These are phyloP conservation scores for Caenorhabditis angaria DNA, from an alignment of 2,888 invertebrate species.

Conservation along the genomic window DNA sequence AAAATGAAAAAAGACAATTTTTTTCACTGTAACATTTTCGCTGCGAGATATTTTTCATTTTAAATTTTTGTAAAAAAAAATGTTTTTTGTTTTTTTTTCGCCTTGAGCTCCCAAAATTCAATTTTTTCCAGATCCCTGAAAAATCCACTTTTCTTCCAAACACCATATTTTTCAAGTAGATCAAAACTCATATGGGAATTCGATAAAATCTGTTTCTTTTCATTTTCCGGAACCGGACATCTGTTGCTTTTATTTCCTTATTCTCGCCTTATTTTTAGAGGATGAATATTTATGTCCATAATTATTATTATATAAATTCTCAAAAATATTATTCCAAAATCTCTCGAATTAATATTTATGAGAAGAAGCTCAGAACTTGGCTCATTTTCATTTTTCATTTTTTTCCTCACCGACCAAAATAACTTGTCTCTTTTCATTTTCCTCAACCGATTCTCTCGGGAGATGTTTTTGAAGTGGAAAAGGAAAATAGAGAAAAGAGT, in stretches of 20 bases:
- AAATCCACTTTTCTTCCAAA: background rate
- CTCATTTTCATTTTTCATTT: background rate
- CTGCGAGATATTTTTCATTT: too few species aligned
- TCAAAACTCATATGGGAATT: background rate
- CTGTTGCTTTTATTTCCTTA: conserved; percentile 3
- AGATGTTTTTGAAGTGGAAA: background rate
- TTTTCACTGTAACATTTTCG: too few species aligned
- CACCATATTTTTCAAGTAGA: background rate
- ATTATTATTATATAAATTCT: background rate
- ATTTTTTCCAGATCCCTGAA: background rate
- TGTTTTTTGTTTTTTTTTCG: too few species aligned
- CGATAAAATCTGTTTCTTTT: background rate
- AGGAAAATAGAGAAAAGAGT: background rate
- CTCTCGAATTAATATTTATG: background rate
- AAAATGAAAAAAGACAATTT: background rate
- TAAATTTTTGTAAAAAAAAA: too few species aligned
- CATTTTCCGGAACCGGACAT: background rate
- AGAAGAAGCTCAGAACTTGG: background rate
- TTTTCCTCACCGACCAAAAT: background rate
- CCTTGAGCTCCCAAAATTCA: background rate
- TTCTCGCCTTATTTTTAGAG: background rate
- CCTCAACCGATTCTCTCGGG: background rate
- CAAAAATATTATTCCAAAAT: background rate
- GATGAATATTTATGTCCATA: background rate
- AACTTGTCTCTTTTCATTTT: background rate